A percentile compares a stretch with the other conserved stretches of the same genome.
phyloP scores from a whole-genome alignment of 1,140 invertebrate species.

The Berghia stephanieae region DNA sequence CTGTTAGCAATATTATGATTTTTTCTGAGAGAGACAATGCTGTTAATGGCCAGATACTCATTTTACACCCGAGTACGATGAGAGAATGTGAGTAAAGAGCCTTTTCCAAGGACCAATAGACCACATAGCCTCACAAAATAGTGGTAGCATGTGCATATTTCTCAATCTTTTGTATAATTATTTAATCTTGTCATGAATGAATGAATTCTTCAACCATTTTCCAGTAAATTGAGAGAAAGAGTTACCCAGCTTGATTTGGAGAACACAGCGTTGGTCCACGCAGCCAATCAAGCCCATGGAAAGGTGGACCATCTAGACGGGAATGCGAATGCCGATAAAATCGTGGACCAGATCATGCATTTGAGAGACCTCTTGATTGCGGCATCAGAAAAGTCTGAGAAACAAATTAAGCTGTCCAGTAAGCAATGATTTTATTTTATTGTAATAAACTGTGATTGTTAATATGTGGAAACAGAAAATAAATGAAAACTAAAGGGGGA shows the following conservation, averaged over 20 bases:
- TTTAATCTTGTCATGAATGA: too few relatives aligned
- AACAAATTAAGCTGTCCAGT: constrained; percentile 66
- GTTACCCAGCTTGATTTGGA: constrained; percentile 65
- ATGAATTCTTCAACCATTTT: background rate
- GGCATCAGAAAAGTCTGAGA: constrained; percentile 64
- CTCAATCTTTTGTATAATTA: too few relatives aligned
- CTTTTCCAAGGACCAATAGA: too few relatives aligned
- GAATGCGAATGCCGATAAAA: constrained; percentile 58
- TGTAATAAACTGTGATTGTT: background rate
- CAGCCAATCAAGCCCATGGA: constrained; percentile 39
- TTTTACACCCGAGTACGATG: too few relatives aligned
- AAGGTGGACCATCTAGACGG: constrained; percentile 45
- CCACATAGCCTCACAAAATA: too few relatives aligned
- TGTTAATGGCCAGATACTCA: too few relatives aligned
- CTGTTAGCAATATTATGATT: too few relatives aligned
- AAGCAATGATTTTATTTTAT: background rate
- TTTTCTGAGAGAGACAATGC: too few relatives aligned
- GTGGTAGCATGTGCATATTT: too few relatives aligned
- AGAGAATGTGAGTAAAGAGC: too few relatives aligned
- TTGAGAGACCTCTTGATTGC: constrained; percentile 60
- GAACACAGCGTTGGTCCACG: constrained; percentile 59
- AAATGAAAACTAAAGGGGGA: too few relatives aligned
- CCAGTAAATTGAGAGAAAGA: constrained; percentile 72
- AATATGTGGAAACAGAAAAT: background rate
- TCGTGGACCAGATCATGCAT: constrained; percentile 61